Evolutionary conservation across 1,140 invertebrate genomes (phyloP).

Genomic region (Ceratina calcarata): DNA sequence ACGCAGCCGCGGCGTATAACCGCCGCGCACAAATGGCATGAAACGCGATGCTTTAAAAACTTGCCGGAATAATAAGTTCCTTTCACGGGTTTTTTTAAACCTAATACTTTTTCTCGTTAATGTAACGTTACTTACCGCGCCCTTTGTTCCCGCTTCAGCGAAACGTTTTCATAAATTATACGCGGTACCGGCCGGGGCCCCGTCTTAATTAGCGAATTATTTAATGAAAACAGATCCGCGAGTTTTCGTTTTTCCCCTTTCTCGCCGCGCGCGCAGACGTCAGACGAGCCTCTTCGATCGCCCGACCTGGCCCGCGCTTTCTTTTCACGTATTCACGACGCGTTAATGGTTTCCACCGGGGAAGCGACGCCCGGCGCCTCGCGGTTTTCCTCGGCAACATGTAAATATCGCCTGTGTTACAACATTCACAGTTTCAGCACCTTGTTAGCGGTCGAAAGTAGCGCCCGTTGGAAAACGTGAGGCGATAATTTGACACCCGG

Average conservation of each 20-base stretch:
- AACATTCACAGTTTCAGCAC: no score
- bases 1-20: slow-evolving; percentile 12
- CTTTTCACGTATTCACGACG: neutral
- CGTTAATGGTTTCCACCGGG: neutral
- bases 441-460: no score
- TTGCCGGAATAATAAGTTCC: slow-evolving; percentile 57
- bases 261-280: neutral
- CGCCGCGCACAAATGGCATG: slow-evolving; percentile 55
- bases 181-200: slow-evolving; percentile 15
- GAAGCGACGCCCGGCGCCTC: no score
- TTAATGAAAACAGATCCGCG: slow-evolving; percentile 45
- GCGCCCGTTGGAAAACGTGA: no score
- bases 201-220: slow-evolving; percentile 49
- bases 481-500: no score
- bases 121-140: slow-evolving; percentile 43
- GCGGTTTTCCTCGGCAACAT: no score
- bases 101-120: slow-evolving; percentile 59
- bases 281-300: slow-evolving; percentile 27
- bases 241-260: neutral
- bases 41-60: slow-evolving; percentile 61
- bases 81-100: slow-evolving; percentile 31
- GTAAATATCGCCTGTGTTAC: no score
- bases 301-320: neutral
- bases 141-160: slow-evolving; percentile 33
- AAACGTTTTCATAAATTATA: slow-evolving; percentile 40